Evolutionary conservation across 2,113 vertebrate species (phyloP).

Genomic region (Gobius niger): DNA sequence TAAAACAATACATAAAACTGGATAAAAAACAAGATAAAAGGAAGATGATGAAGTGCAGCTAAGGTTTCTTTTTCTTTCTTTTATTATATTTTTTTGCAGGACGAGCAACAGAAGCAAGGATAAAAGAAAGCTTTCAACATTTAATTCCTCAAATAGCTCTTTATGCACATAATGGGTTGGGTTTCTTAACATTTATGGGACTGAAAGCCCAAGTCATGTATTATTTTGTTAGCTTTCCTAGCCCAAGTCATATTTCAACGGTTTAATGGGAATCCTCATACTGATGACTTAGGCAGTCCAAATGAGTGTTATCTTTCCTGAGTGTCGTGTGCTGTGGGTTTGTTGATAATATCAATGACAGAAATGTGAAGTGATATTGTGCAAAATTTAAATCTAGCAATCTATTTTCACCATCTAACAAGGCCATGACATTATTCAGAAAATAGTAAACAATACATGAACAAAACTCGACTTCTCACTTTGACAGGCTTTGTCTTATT

Average conservation of each 20-base stretch:
- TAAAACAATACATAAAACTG: background rate
- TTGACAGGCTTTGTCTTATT: slow-evolving; percentile 10
- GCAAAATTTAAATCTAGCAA: background rate
- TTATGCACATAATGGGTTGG: background rate
- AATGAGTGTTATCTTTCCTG: background rate
- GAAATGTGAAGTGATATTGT: background rate
- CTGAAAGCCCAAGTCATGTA: too few species aligned
- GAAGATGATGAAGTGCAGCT: too few species aligned
- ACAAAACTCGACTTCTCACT: too few species aligned
- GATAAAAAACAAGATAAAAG: too few species aligned
- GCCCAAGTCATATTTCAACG: too few species aligned
- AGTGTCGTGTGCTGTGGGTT: background rate
- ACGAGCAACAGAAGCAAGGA: background rate
- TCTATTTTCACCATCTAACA: background rate
- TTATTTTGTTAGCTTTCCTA: too few species aligned
- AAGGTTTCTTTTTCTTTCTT: too few species aligned
- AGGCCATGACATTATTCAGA: too few species aligned
- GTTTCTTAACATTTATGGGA: too few species aligned
- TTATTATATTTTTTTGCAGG: background rate
- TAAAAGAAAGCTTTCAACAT: background rate
- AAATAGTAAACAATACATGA: too few species aligned
- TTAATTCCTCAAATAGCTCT: background rate
- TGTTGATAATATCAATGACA: background rate
- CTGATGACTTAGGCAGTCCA: too few species aligned
- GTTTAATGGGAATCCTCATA: too few species aligned